Evolutionary conservation across 2,797 vertebrate genomes (phyloP), one percentile per base, ranked within the genome.

Genomic region (Anas bahamensis): DNA sequence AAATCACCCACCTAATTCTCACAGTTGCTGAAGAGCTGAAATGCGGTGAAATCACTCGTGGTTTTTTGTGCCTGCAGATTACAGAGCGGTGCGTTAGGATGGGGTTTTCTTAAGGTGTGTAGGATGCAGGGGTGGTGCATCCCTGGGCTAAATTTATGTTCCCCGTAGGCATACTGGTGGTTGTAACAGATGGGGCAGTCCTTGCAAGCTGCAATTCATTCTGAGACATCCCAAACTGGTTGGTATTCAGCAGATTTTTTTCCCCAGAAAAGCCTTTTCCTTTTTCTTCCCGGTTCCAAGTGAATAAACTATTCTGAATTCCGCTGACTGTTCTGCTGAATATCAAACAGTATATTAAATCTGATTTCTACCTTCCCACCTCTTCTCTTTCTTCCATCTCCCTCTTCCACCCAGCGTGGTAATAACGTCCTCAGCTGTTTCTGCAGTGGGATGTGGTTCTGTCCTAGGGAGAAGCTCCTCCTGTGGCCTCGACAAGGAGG

Each of bases 171-270:
- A 6, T 12, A 1, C 3, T 23, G 48, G 52, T 63, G 52, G 10
- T 8, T 72, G 10, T 19, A 39, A 35, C 55, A 56, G 69, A 33
- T 42, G 29, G n/a, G 23, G 10, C 52, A 70, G 14, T 33, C 68
- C 64, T 55, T 6, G 4, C 3, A 5, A 44, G 52, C 22, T 24
- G 4, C 0, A 0, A 48, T 88, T 69, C 19, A 2, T 50, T 71
- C n/a, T 39, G 35, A 55, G 59, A 41, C 7, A 5, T 35, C 31
- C 29, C 60, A 61, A 23, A 10, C 24, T 14, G 44, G 11, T 6
- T 71, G 68, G 19, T 55, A 26, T 76, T 39, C 1, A 2, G 44
- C 29, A 61, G 55, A 48, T 84, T 81, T 76, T 59, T 82, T 53
- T 83, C 35, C 48, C n/a, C n/a, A 39, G 42, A 82, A 89, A 52